Percentiles rank a stretch among this genome's conserved stretches.
phyloP scores from a whole-genome alignment of 1,140 invertebrate species.

The Drosophila nigrodunni region DNA sequence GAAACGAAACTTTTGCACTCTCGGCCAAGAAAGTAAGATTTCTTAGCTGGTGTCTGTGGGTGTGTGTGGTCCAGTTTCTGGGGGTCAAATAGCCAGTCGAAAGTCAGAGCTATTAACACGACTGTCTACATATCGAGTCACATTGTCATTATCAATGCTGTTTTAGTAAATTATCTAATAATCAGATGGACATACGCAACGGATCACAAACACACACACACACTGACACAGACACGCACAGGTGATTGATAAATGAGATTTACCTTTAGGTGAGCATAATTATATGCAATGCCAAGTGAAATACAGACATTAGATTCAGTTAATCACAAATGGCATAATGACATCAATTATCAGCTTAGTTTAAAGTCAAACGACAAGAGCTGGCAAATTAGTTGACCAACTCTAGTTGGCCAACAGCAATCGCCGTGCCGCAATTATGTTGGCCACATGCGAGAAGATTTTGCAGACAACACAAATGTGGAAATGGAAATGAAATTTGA shows the following conservation, averaged over 20 bases:
- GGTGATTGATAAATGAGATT: conserved; percentile 76
- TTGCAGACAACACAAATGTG: background rate
- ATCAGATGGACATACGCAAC: conserved; percentile 25
- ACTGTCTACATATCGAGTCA: background rate
- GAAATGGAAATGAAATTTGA: conserved; percentile 24
- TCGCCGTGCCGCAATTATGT: conserved; percentile 34
- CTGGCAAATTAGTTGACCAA: conserved; percentile 35
- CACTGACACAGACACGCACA: background rate
- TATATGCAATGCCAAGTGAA: conserved; percentile 52
- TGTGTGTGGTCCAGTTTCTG: conserved; percentile 21
- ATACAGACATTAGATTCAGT: conserved; percentile 27
- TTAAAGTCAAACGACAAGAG: conserved; percentile 57
- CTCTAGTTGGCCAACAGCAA: conserved; percentile 27
- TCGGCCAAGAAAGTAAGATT: conserved; percentile 68
- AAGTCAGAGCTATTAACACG: conserved; percentile 45
- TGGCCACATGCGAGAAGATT: conserved; percentile 34
- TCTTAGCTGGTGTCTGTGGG: conserved; percentile 21
- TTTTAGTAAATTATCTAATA: conserved; percentile 43
- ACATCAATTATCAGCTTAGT: conserved; percentile 75
- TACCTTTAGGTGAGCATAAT: conserved; percentile 59
- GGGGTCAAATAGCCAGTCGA: conserved; percentile 30
- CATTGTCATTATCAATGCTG: conserved; percentile 34
- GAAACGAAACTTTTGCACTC: conserved; percentile 61
- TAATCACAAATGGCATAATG: conserved; percentile 76
- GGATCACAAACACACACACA: background rate